These are phyloP conservation scores for Acholoe squamosa DNA, from an alignment of 2,888 invertebrate species.

Conservation along the genomic window DNA sequence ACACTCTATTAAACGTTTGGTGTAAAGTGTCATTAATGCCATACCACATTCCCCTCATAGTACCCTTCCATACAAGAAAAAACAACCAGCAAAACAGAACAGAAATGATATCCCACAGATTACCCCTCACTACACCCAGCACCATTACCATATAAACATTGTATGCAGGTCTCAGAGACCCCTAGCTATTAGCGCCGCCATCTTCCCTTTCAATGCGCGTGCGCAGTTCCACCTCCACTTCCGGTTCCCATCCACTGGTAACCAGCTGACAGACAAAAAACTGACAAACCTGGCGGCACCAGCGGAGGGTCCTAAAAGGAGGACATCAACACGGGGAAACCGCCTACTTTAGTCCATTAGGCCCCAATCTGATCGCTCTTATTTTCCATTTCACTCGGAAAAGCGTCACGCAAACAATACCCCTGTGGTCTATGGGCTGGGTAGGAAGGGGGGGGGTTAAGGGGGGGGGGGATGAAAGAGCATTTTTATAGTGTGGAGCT, in stretches of 20 bases:
- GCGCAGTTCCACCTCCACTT: slow-evolving; percentile 20
- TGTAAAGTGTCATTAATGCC: too few relatives aligned
- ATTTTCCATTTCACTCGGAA: background rate
- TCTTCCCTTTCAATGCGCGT: slow-evolving; percentile 14
- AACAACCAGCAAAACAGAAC: too few relatives aligned
- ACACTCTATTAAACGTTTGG: too few relatives aligned
- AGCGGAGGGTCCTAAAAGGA: slow-evolving; percentile 12
- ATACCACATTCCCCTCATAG: too few relatives aligned
- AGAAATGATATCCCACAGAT: too few relatives aligned
- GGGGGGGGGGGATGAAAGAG: too few relatives aligned
- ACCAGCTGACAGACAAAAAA: slow-evolving; percentile 17
- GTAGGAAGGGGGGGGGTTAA: background rate
- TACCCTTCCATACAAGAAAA: too few relatives aligned
- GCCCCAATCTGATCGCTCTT: background rate
- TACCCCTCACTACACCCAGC: too few relatives aligned
- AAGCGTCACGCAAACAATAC: background rate
- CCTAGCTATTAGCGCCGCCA: background rate
- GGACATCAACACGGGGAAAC: background rate
- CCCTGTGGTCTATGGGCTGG: background rate
- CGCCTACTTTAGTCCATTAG: slow-evolving; percentile 22
- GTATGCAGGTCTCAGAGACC: too few relatives aligned
- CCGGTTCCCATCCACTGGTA: slow-evolving; percentile 1
- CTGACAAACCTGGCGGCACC: background rate
- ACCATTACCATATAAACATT: too few relatives aligned
- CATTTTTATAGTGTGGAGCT: too few relatives aligned